Evolutionary conservation across 2,888 invertebrate species (phyloP).

Genomic region (Cryptocephalus moraei): DNA sequence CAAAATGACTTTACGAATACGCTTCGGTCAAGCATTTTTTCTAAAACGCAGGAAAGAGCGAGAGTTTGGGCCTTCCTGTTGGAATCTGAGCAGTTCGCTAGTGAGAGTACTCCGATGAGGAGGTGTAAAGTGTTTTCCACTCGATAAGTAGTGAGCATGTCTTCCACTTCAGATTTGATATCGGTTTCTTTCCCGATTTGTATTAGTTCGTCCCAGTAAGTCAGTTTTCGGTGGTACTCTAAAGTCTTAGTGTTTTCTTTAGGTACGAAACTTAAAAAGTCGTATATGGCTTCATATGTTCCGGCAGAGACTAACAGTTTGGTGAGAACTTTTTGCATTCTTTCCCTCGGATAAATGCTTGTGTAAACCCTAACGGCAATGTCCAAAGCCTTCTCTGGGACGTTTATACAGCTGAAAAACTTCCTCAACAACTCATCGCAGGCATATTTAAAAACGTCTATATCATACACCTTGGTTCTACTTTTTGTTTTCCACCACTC

Average conservation of each 20-base stretch:
- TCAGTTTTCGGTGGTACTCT: conserved; percentile 25
- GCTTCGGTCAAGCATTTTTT: conserved; percentile 32
- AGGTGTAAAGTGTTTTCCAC: conserved; percentile 29
- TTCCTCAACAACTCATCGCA: conserved; percentile 40
- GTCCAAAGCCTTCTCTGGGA: conserved; percentile 32
- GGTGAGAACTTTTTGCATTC: conserved; percentile 35
- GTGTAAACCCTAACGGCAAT: conserved; percentile 39
- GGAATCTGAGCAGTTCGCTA: conserved; percentile 14
- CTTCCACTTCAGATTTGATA: conserved; percentile 21
- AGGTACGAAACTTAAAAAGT: conserved; percentile 19
- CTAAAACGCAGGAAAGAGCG: conserved; percentile 25
- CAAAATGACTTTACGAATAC: conserved; percentile 33
- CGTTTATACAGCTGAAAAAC: conserved; percentile 32
- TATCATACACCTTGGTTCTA: conserved; percentile 15
- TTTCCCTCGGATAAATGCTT: conserved; percentile 32
- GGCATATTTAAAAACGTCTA: conserved; percentile 31
- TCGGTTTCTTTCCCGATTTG: conserved; percentile 24
- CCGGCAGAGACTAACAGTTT: conserved; percentile 24
- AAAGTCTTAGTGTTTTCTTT: conserved; percentile 15
- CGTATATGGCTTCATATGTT: conserved; percentile 25
- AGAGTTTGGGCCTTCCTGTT: conserved; percentile 21
- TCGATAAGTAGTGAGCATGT: conserved; percentile 30
- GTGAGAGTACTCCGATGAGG: conserved; percentile 25
- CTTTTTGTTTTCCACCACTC: conserved; percentile 13
- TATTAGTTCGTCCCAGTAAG: conserved; percentile 22